Percentiles rank a stretch among this genome's conserved stretches.
These are phyloP conservation scores for Kryphioiulus occultus DNA, from an alignment of 2,888 invertebrate genomes.

Conservation along the genomic window DNA sequence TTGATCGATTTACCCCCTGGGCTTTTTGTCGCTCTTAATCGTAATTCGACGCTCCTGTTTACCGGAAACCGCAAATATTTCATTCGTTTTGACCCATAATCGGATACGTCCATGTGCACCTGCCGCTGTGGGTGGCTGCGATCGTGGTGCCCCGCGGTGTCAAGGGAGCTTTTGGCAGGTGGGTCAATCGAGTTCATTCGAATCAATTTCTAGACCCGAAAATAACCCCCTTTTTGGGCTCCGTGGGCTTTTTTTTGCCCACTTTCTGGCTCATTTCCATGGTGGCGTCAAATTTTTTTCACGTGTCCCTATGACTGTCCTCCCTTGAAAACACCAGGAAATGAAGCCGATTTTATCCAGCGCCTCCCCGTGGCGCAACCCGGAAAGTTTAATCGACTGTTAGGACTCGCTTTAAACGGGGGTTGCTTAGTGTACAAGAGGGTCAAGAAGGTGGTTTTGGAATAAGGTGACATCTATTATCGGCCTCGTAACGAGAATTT, in stretches of 20 bases:
- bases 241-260: not conserved
- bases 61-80: not conserved
- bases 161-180: conserved; percentile 23
- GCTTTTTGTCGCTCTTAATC: not conserved
- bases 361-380: not conserved
- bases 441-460: not conserved
- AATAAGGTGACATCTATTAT: not conserved
- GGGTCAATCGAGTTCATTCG: conserved; percentile 3
- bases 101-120: not conserved
- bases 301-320: not conserved
- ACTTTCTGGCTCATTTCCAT: not conserved
- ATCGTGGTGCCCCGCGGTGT: not conserved
- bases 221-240: not conserved
- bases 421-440: no score
- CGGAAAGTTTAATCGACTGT: not conserved
- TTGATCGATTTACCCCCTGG: not conserved
- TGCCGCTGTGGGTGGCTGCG: not conserved
- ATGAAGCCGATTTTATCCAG: not conserved
- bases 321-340: not conserved
- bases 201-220: not conserved
- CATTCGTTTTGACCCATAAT: not conserved
- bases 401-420: not conserved
- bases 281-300: not conserved
- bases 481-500: conserved; percentile 8
- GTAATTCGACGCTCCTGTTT: not conserved